These are phyloP conservation scores for Thaleichthys pacificus DNA, from an alignment of 2,797 vertebrate species.

Conservation along the genomic window DNA sequence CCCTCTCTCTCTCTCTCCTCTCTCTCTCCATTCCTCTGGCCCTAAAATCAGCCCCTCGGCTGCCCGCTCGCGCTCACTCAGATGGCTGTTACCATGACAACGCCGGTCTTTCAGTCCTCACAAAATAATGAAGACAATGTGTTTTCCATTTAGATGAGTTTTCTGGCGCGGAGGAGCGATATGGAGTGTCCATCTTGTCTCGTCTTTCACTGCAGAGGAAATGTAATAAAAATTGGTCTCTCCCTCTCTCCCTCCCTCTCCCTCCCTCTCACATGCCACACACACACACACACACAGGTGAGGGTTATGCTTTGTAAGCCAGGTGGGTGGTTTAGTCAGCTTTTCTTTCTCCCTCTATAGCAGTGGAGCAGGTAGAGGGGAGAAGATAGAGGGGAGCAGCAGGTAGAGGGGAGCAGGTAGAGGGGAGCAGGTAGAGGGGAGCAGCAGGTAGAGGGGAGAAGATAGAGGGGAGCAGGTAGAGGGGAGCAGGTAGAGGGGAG, in stretches of 20 bases:
- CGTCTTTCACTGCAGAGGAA: constrained; percentile 78
- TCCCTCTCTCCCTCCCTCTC: constrained; percentile 43
- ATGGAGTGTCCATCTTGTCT: constrained; percentile 84
- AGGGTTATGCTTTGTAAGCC: constrained; percentile 45
- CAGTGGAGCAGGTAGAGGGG: constrained; percentile 2
- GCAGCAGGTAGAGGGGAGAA: background rate
- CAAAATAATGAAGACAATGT: constrained; percentile 99
- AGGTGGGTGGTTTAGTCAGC: constrained; percentile 49
- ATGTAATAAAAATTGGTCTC: constrained; percentile 78
- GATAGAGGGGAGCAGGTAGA: too few relatives aligned
- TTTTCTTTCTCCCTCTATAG: background rate
- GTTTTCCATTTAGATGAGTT: constrained; percentile 99
- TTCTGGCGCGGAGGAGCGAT: constrained; percentile 79
- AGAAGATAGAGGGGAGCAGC: too few relatives aligned
- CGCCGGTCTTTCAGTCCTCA: constrained; percentile 96
- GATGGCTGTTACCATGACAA: constrained; percentile 98
- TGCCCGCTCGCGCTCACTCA: constrained; percentile 79
- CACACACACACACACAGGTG: constrained; percentile 48
- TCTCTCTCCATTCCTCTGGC: constrained; percentile 87
- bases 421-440: background rate
- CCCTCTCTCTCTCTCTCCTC: constrained; percentile 36
- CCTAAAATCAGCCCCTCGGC: constrained; percentile 85
- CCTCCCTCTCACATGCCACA: background rate
- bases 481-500: too few relatives aligned
- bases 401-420: too few relatives aligned